Evolutionary conservation across 92 coral and sea anemone genomes (phyloP).

Genomic region (Porites cylindrica): DNA sequence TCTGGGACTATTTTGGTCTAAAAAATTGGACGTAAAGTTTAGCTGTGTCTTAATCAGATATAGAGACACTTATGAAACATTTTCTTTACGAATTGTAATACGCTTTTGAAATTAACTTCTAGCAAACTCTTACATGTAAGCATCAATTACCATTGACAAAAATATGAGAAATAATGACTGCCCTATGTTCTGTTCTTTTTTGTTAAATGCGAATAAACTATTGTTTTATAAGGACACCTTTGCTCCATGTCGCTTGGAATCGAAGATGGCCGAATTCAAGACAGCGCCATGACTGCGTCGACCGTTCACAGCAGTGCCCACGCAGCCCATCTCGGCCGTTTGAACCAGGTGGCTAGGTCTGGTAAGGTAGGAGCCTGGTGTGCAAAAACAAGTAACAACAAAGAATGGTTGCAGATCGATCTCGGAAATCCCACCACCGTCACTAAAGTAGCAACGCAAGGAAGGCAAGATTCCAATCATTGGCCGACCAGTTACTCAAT

Average conservation of each 20-base stretch:
- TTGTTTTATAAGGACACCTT: neutral
- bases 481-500: constrained; percentile 50
- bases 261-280: constrained; percentile 61
- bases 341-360: constrained; percentile 26
- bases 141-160: too few species aligned
- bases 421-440: constrained; percentile 21
- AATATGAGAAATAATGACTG: too few species aligned
- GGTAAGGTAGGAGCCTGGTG: constrained; percentile 58
- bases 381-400: constrained; percentile 24
- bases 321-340: constrained; percentile 42
- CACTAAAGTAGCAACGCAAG: constrained; percentile 28
- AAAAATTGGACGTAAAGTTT: too few species aligned
- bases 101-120: too few species aligned
- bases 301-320: neutral
- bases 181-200: too few species aligned
- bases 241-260: constrained; percentile 67
- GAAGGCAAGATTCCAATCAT: constrained; percentile 23
- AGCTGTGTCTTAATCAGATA: too few species aligned
- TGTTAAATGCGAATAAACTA: neutral
- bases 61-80: too few species aligned
- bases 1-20: too few species aligned
- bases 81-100: too few species aligned
- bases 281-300: constrained; percentile 44
- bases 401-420: constrained; percentile 62
- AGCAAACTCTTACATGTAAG: too few species aligned